A percentile compares a stretch with the other conserved stretches of the same genome.
phyloP scores from a whole-genome alignment of 2,888 invertebrate genomes.

The Cephus rjabovi region DNA sequence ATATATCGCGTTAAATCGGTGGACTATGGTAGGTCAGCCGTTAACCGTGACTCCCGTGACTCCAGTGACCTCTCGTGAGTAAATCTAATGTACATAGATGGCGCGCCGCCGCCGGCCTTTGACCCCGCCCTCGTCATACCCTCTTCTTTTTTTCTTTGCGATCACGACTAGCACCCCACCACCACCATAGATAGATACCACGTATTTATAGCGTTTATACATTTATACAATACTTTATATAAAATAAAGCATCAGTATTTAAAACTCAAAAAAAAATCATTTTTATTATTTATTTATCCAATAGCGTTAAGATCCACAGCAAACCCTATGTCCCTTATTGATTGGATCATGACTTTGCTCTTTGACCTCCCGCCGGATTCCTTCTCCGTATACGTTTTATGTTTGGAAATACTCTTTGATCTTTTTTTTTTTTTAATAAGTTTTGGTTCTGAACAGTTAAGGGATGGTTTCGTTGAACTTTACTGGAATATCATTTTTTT shows the following conservation, averaged over 20 bases:
- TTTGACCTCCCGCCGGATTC: no score
- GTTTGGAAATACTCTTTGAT: no score
- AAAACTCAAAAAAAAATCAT: slow-evolving; percentile 48
- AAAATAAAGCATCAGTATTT: slow-evolving; percentile 68
- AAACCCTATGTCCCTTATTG: no score
- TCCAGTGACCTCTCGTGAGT: slow-evolving; percentile 51
- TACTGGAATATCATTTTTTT: no score
- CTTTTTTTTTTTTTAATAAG: no score
- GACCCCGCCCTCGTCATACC: slow-evolving; percentile 65
- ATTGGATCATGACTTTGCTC: no score
- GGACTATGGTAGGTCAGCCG: slow-evolving; percentile 66
- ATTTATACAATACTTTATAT: slow-evolving; percentile 68
- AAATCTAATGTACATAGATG: slow-evolving; percentile 66
- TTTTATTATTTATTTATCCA: slow-evolving; percentile 9
- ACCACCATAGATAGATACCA: slow-evolving; percentile 67
- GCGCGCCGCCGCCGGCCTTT: slow-evolving; percentile 65
- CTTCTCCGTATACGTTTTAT: no score
- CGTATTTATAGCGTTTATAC: slow-evolving; percentile 68
- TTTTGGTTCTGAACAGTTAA: no score
- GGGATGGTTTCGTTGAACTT: no score
- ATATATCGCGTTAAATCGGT: slow-evolving; percentile 63
- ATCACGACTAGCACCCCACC: slow-evolving; percentile 67
- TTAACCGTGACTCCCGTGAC: slow-evolving; percentile 19
- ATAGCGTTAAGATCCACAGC: no score
- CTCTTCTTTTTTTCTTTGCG: slow-evolving; percentile 65